Base-by-base conservation (phyloP, 2,888 invertebrate species). In the Diplolepis rosae region DNA sequence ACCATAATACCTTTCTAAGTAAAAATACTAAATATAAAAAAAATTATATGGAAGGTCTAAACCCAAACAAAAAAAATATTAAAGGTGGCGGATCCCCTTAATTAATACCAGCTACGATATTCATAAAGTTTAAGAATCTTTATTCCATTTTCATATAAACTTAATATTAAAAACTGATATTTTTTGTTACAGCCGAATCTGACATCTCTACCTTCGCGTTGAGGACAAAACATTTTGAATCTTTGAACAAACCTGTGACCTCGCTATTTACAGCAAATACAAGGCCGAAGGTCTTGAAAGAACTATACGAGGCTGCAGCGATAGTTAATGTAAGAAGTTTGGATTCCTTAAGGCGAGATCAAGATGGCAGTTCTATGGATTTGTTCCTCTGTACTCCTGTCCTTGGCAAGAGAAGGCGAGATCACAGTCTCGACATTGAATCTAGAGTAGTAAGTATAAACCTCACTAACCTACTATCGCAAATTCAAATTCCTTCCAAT, bases 131-230 rank as follows among this genome's bases (percentile, higher is more conserved):
- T n/a, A n/a, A n/a, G n/a, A n/a, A n/a, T n/a, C n/a, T n/a, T n/a
- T n/a, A n/a, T n/a, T n/a, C n/a, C n/a, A 3, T 22, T 48, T 22
- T 22, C 0, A 48, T 45, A 45, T 18, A 9, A 45, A 9, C 7
- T 4, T 48, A 4, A 7, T 22, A 18, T 2, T 45, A 18, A 32
- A 32, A 9, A 11, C 9, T 18, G 15, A 18, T 18, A 28, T 66
- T 77, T 81, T 88, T 89, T 89, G 87, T 94, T 93, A 66, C 93
- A 97, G 97, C 97, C 89, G 96, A 96, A 91, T 95, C 97, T 87
- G 96, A 96, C 92, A 94, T 97, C 90, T 94, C 94, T 86, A 93
- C 94, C 88, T 97, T 96, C 92, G 95, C 95, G 81, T 89, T 92
- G 83, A 92, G 94, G 88, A 95, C 93, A 90, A 91, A 92, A 82